phyloP scores from a whole-genome alignment of 2,888 invertebrate genomes.

The Trypoxylon attenuatum region DNA sequence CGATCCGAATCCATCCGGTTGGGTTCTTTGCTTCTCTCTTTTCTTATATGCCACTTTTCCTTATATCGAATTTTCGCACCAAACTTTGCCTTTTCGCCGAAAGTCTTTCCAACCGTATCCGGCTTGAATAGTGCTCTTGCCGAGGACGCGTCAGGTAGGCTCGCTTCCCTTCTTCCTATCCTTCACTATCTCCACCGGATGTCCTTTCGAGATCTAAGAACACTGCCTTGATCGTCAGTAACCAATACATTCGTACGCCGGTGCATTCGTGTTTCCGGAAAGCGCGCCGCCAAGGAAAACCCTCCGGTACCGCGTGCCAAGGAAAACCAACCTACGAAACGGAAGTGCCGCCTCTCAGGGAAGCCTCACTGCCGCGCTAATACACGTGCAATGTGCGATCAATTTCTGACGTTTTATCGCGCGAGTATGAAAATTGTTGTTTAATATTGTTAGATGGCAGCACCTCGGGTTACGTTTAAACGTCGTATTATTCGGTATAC shows the following conservation, averaged over 20 bases:
- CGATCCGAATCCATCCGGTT: too few species aligned
- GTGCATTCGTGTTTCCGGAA: too few species aligned
- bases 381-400: slow-evolving; percentile 24
- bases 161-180: slow-evolving; percentile 3
- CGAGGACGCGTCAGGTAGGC: too few species aligned
- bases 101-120: slow-evolving; percentile 2
- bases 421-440: slow-evolving; percentile 34
- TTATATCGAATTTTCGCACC: neutral
- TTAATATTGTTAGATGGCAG: slow-evolving; percentile 49
- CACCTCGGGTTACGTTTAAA: slow-evolving; percentile 15
- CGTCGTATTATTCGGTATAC: slow-evolving; percentile 24
- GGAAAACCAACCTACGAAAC: neutral
- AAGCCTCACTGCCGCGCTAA: neutral
- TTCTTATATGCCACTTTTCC: too few species aligned
- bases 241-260: neutral
- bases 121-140: too few species aligned
- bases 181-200: neutral
- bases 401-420: slow-evolving; percentile 31
- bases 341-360: neutral
- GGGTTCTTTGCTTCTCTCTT: too few species aligned
- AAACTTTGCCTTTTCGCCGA: slow-evolving; percentile 1
- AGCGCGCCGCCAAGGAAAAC: neutral
- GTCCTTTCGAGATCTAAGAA: neutral
- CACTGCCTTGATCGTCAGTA: neutral
- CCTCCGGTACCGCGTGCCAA: neutral